These are phyloP conservation scores for Drosophila anceps DNA, from an alignment of 2,888 invertebrate species.

Conservation along the genomic window DNA sequence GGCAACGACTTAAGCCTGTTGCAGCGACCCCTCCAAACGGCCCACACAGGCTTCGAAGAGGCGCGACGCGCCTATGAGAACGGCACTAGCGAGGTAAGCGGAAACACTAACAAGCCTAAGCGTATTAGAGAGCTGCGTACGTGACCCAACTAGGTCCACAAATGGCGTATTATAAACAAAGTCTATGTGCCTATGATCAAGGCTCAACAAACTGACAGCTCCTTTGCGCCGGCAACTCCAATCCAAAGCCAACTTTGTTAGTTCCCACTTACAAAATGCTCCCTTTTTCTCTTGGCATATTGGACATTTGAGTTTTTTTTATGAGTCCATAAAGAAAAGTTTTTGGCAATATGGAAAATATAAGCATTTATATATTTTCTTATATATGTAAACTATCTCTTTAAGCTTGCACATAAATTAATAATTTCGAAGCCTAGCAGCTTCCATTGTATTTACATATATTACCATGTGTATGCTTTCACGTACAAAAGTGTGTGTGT, in stretches of 20 bases:
- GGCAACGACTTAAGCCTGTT: conserved; percentile 88
- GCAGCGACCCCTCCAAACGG: conserved; percentile 89
- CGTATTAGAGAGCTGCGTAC: conserved; percentile 53
- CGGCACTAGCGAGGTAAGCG: conserved; percentile 90
- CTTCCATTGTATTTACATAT: neutral
- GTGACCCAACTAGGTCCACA: conserved; percentile 53
- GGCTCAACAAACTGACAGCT: neutral
- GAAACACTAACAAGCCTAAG: conserved; percentile 6
- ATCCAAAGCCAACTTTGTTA: neutral
- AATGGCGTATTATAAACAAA: conserved; percentile 63
- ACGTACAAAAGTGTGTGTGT: conserved; percentile 16
- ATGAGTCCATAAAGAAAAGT: neutral
- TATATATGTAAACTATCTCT: neutral
- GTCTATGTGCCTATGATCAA: neutral
- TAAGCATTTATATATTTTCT: neutral
- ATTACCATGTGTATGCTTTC: neutral
- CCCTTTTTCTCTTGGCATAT: neutral
- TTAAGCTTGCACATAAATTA: neutral
- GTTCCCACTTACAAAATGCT: neutral
- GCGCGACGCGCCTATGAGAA: conserved; percentile 90
- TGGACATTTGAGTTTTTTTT: neutral
- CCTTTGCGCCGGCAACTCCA: neutral
- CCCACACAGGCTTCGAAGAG: conserved; percentile 89
- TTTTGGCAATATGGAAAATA: neutral
- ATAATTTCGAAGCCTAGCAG: neutral